Conservation (phyloP, 2,797 vertebrate genomes). For the Pseudomugil tenellus region DNA sequence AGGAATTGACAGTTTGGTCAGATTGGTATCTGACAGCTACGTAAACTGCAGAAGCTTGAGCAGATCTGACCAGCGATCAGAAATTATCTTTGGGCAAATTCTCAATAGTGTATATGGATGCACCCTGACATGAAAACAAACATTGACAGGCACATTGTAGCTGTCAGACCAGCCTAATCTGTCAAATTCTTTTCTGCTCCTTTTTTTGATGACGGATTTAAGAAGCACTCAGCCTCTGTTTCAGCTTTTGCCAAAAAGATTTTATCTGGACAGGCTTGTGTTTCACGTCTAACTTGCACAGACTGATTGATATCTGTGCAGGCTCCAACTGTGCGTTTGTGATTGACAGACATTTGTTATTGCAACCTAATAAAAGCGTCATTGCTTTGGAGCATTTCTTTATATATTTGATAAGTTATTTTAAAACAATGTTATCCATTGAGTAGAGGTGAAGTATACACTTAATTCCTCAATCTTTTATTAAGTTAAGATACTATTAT, state of each 20-base stretch:
- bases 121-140: neutral
- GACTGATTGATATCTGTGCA: conserved; percentile 4
- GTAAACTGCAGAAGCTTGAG: neutral
- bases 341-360: conserved; percentile 3
- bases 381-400: too few species aligned
- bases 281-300: conserved; percentile 14
- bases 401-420: too few species aligned
- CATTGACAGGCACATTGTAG: conserved; percentile 10
- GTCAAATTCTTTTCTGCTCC: conserved; percentile 15
- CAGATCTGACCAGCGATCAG: conserved; percentile 8
- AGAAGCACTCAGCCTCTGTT: conserved; percentile 13
- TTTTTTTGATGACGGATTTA: conserved; percentile 15
- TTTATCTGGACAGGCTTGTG: conserved; percentile 12
- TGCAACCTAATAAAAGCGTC: too few species aligned
- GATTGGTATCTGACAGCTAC: neutral
- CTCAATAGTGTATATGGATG: neutral
- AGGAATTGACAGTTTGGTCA: neutral
- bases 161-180: conserved; percentile 17
- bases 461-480: too few species aligned
- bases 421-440: too few species aligned
- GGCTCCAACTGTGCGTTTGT: neutral
- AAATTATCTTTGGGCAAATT: neutral
- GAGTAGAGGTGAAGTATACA: too few species aligned
- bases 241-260: conserved; percentile 34
- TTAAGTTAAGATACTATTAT: too few species aligned